Evolutionary conservation across 2,113 vertebrate genomes (phyloP).

Genomic region (Paralichthys olivaceus): DNA sequence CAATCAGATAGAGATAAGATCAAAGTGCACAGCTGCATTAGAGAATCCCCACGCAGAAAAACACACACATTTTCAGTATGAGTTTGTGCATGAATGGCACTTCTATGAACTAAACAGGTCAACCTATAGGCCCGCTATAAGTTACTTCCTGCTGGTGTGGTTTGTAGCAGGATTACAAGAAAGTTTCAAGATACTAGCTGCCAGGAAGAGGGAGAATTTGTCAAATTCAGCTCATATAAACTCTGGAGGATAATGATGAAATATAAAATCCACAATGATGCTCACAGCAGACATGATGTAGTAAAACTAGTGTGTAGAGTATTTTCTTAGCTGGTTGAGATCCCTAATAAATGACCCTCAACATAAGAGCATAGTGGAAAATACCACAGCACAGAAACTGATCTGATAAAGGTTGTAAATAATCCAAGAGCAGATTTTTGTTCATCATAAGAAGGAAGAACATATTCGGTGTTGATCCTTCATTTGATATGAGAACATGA

Average conservation of each 20-base stretch:
- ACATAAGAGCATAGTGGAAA: too few relatives aligned
- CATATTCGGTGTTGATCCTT: background rate
- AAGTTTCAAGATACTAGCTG: slow-evolving; percentile 48
- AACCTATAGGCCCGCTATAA: slow-evolving; percentile 39
- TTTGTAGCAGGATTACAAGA: slow-evolving; percentile 56
- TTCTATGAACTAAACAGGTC: slow-evolving; percentile 49
- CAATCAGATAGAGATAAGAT: slow-evolving; percentile 57
- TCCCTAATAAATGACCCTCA: too few relatives aligned
- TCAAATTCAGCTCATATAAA: slow-evolving; percentile 12
- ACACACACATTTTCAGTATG: slow-evolving; percentile 11
- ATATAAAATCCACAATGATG: too few relatives aligned
- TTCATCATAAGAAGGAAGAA: background rate
- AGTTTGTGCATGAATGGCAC: slow-evolving; percentile 7
- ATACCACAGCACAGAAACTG: too few relatives aligned
- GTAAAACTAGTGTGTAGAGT: too few relatives aligned
- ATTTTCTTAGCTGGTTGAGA: too few relatives aligned
- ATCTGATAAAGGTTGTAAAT: too few relatives aligned
- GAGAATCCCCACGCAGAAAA: slow-evolving; percentile 45
- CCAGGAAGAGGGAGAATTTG: slow-evolving; percentile 22
- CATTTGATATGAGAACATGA: slow-evolving; percentile 6
- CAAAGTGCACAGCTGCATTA: slow-evolving; percentile 34
- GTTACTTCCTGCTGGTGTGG: slow-evolving; percentile 59
- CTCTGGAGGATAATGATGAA: background rate
- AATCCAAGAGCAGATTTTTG: too few relatives aligned
- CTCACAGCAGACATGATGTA: too few relatives aligned